Evolutionary conservation across 2,888 invertebrate genomes (phyloP).

Genomic region (Mactromeris polynyma): DNA sequence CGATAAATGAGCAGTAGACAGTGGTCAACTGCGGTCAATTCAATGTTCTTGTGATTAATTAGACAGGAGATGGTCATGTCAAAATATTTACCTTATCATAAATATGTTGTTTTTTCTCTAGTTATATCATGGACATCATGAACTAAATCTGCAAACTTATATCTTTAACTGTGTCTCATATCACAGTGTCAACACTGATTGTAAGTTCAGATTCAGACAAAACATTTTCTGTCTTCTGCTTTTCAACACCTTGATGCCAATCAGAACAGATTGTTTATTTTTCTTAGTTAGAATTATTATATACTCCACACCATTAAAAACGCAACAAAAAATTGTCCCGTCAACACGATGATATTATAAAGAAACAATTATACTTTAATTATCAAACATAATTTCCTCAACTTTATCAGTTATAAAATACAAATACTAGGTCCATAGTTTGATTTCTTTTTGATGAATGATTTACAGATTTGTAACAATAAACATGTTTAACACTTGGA

Average conservation of each 20-base stretch:
- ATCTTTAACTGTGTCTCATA: not conserved
- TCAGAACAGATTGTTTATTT: conserved; percentile 1
- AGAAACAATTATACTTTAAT: too few species aligned
- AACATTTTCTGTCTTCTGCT: not conserved
- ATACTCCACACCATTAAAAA: too few species aligned
- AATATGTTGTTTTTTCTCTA: not conserved
- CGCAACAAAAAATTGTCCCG: too few species aligned
- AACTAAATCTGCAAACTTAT: not conserved
- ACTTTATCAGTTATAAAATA: too few species aligned
- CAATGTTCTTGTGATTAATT: conserved; percentile 42
- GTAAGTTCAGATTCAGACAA: not conserved
- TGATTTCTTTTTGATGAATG: too few species aligned
- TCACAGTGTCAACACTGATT: not conserved
- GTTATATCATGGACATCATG: not conserved
- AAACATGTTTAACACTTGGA: too few species aligned
- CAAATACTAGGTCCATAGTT: too few species aligned
- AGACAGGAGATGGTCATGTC: conserved; percentile 30
- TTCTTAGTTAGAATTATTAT: too few species aligned
- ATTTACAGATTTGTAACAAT: too few species aligned
- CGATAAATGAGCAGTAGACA: conserved; percentile 23
- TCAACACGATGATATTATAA: too few species aligned
- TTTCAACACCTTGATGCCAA: not conserved
- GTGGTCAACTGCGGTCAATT: conserved; percentile 25
- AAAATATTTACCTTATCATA: conserved; percentile 46
- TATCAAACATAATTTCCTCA: too few species aligned